These are phyloP conservation scores for Excalfactoria chinensis DNA, from an alignment of 2,113 vertebrate species.

Conservation along the genomic window DNA sequence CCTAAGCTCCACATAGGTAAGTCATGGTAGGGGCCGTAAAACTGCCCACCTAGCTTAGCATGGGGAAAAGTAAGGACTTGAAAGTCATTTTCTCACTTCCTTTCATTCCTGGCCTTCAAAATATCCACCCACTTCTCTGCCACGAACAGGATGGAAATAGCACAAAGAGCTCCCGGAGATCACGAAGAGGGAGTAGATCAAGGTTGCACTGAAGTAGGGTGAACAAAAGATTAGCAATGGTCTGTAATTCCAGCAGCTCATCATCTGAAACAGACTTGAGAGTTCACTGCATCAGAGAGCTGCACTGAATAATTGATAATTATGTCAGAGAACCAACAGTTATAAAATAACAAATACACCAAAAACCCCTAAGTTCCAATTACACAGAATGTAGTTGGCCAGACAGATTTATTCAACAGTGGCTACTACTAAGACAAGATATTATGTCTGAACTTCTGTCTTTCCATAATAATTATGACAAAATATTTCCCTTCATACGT, in stretches of 20 bases:
- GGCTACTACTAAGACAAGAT: neutral
- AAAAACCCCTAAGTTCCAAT: neutral
- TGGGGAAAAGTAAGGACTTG: neutral
- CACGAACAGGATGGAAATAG: neutral
- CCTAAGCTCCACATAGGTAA: neutral
- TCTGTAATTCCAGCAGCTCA: neutral
- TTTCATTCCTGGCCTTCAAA: neutral
- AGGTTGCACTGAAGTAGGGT: neutral
- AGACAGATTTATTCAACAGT: neutral
- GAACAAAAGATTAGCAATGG: neutral
- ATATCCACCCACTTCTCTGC: neutral
- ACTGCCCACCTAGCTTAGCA: neutral
- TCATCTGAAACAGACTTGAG: neutral
- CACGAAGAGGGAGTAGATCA: fast-evolving
- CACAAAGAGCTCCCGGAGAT: neutral
- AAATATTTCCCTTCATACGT: neutral
- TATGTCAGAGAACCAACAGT: neutral
- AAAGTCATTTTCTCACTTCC: neutral
- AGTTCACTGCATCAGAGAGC: neutral
- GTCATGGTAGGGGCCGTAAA: neutral
- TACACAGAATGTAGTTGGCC: neutral
- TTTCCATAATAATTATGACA: neutral
- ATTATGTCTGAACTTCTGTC: neutral
- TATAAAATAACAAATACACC: neutral
- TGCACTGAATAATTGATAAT: neutral